A percentile compares a stretch with the other conserved stretches of the same genome.
Conservation (phyloP, 2,113 vertebrate genomes). For the Epinephelus moara region DNA sequence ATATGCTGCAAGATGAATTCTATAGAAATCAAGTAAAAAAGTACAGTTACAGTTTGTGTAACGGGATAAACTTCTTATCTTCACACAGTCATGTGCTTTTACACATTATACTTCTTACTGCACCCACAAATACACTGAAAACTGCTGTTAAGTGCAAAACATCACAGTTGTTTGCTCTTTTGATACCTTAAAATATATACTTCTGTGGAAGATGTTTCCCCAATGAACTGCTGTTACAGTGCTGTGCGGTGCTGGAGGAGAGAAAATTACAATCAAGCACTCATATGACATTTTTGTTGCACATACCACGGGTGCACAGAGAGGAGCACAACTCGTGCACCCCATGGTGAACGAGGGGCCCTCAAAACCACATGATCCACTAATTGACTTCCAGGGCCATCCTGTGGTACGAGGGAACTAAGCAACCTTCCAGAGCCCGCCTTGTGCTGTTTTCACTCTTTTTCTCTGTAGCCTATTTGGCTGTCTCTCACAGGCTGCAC, state of each 20-base stretch:
- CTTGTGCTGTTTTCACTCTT: neutral
- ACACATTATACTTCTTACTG: neutral
- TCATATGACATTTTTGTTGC: neutral
- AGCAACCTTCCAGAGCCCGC: neutral
- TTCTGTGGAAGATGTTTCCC: neutral
- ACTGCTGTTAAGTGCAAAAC: neutral
- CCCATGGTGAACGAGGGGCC: neutral
- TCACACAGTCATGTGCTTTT: neutral
- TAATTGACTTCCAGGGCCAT: constrained; percentile 32
- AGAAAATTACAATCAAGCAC: neutral
- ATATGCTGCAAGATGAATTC: neutral
- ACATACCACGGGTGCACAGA: neutral
- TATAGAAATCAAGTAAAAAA: neutral
- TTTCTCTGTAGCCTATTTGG: neutral
- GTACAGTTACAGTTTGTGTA: neutral
- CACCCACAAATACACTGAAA: neutral
- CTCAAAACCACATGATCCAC: constrained; percentile 32
- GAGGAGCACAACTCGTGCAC: neutral
- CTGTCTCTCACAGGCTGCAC: neutral
- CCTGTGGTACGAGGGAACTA: neutral
- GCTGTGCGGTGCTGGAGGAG: neutral
- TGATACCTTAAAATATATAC: neutral
- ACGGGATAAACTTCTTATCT: neutral
- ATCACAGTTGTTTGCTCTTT: neutral
- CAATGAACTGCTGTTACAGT: neutral